Evolutionary conservation across 2,888 invertebrate species (phyloP).

Genomic region (Rhyacophila evoluta): DNA sequence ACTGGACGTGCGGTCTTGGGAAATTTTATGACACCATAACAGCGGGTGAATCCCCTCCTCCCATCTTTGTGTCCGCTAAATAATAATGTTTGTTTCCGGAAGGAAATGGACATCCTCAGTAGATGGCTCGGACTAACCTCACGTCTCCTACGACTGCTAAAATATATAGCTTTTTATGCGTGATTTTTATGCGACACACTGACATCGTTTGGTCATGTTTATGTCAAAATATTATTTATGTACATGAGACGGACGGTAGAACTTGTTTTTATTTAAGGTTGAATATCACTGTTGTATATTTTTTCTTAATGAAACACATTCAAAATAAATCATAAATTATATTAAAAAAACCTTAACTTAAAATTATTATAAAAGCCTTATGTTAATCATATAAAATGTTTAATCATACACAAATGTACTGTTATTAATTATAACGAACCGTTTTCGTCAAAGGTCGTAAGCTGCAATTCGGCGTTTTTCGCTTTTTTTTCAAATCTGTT

Average conservation of each 20-base stretch:
- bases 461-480: too few relatives aligned
- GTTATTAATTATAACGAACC: too few relatives aligned
- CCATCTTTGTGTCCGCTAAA: constrained; percentile 6
- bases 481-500: too few relatives aligned
- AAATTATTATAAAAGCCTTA: too few relatives aligned
- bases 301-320: too few relatives aligned
- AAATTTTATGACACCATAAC: constrained; percentile 19
- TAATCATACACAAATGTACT: too few relatives aligned
- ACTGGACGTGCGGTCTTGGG: constrained; percentile 10
- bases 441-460: too few relatives aligned
- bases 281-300: too few relatives aligned
- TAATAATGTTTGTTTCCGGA: constrained; percentile 24
- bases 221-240: constrained; percentile 3
- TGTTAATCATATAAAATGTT: too few relatives aligned
- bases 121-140: constrained; percentile 1
- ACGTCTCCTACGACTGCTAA: not conserved
- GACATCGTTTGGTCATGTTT: constrained; percentile 19
- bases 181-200: constrained; percentile 3
- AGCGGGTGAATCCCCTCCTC: not conserved
- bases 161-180: constrained; percentile 24
- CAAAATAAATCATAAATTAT: too few relatives aligned
- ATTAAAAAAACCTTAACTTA: too few relatives aligned
- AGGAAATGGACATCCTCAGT: constrained; percentile 16
- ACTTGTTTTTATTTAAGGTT: too few relatives aligned
- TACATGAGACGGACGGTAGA: not conserved